Conservation (phyloP, 2,113 vertebrate genomes). For the Hoplias malabaricus region DNA sequence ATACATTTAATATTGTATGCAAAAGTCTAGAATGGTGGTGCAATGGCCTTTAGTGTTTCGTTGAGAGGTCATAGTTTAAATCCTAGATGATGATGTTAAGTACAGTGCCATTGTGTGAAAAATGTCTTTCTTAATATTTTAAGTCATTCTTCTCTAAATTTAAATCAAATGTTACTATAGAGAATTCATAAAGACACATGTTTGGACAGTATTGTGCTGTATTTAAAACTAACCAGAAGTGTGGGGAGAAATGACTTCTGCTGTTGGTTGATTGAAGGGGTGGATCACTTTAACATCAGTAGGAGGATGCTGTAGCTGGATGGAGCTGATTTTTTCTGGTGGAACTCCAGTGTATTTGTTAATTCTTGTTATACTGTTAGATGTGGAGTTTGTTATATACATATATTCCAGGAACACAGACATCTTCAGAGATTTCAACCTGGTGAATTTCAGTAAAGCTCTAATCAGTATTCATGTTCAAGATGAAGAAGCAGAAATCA, state of each 20-base stretch:
- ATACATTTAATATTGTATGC: too few relatives aligned
- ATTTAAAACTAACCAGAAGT: conserved; percentile 55
- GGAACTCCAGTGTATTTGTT: conserved; percentile 82
- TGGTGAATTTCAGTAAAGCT: conserved; percentile 52
- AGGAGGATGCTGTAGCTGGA: conserved; percentile 67
- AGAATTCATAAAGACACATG: neutral
- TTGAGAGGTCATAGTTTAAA: too few relatives aligned
- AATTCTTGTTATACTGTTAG: conserved; percentile 73
- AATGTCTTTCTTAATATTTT: neutral
- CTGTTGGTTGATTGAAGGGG: conserved; percentile 72
- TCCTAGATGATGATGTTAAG: too few relatives aligned
- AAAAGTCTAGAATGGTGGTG: too few relatives aligned
- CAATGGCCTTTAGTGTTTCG: too few relatives aligned
- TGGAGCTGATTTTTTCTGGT: conserved; percentile 70
- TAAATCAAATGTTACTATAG: too few relatives aligned
- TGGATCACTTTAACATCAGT: conserved; percentile 80
- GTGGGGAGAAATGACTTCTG: conserved; percentile 28
- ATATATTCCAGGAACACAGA: conserved; percentile 80
- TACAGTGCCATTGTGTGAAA: too few relatives aligned
- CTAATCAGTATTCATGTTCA: neutral
- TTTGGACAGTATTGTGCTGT: neutral
- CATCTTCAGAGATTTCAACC: conserved; percentile 71
- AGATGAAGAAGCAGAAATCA: neutral
- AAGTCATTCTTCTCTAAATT: neutral
- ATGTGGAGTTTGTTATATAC: conserved; percentile 79